Evolutionary conservation across 2,888 invertebrate species (phyloP), one percentile per base, ranked within the genome.

Genomic region (Saturnia pavonia): DNA sequence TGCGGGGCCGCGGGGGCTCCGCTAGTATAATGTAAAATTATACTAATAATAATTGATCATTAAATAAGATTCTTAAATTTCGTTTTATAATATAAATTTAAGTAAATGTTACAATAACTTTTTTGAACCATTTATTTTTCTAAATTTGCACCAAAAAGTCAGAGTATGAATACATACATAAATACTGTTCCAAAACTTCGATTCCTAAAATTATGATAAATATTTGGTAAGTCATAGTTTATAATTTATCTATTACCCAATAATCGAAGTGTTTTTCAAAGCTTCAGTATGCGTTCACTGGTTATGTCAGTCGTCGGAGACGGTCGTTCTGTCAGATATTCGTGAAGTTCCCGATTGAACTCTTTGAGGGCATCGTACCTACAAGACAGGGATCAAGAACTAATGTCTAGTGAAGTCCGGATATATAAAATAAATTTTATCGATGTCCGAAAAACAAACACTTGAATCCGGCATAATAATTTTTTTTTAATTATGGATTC

Each of bases 231-330:
- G 22, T 60, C 57, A 27, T 60, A 27, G 57, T 60, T 65, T 65
- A 40, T 65, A 65, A 65, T 40, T 65, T 65, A 65, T 65, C 40
- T 65, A 65, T 65, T n/a, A 40, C 40, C 11, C n/a, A 65, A 65
- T 65, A 40, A 65, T 34, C 19, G 34, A n/a, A 9, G 40, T 8
- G n/a, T 8, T n/a, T 40, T 40, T 65, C 19, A 40, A 9, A 65
- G 65, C 19, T 34, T 27, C 34, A 34, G 19, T n/a, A n/a, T 19
- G 40, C 19, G 40, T 40, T 40, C 11, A 40, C 65, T 65, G 65
- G 16, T 40, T 65, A 65, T 40, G 40, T 65, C 65, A 40, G 40
- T 65, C 65, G n/a, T 65, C 40, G 40, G 27, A 65, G 19, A n/a
- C 65, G 65, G n/a, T 65, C 65, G 65, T 65, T 65, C n/a, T 40